Percentiles rank a stretch among this genome's conserved stretches.
Conservation (phyloP, 2,888 invertebrate genomes). For the Neocrepidodera transversa region DNA sequence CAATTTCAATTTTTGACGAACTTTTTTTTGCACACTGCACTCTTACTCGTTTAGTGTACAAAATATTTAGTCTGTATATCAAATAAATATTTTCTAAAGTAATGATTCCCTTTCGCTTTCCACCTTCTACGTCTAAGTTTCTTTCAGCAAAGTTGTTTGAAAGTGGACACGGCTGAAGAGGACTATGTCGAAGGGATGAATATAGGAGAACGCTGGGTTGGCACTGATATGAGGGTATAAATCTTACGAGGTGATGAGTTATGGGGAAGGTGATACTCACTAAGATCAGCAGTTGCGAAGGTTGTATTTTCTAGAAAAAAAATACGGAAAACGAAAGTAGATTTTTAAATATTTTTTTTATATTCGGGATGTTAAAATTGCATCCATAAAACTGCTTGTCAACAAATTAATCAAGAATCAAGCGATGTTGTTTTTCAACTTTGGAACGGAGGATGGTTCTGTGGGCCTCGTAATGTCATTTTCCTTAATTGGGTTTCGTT, state of each 20-base stretch:
- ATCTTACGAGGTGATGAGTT: slow-evolving; percentile 26
- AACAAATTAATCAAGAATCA: slow-evolving; percentile 11
- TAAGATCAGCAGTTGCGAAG: slow-evolving; percentile 16
- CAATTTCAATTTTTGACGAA: no score
- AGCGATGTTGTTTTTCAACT: slow-evolving; percentile 5
- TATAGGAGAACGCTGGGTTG: slow-evolving; percentile 26
- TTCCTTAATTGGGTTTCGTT: slow-evolving; percentile 41
- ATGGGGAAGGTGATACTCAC: slow-evolving; percentile 24
- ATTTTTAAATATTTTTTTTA: no score
- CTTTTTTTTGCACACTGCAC: no score
- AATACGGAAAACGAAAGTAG: no score
- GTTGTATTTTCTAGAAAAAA: neutral
- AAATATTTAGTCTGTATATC: no score
- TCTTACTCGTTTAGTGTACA: no score
- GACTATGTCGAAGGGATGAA: slow-evolving; percentile 20
- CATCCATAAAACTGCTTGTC: no score
- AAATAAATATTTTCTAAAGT: no score
- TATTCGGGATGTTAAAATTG: no score
- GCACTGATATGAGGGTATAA: slow-evolving; percentile 26
- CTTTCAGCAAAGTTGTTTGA: neutral
- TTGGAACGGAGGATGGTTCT: slow-evolving; percentile 5
- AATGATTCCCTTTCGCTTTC: no score
- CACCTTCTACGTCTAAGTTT: neutral
- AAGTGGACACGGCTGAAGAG: slow-evolving; percentile 19
- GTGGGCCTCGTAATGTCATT: slow-evolving; percentile 27